These are phyloP conservation scores for Zelleria hepariella DNA, from an alignment of 2,888 invertebrate species.

Conservation along the genomic window DNA sequence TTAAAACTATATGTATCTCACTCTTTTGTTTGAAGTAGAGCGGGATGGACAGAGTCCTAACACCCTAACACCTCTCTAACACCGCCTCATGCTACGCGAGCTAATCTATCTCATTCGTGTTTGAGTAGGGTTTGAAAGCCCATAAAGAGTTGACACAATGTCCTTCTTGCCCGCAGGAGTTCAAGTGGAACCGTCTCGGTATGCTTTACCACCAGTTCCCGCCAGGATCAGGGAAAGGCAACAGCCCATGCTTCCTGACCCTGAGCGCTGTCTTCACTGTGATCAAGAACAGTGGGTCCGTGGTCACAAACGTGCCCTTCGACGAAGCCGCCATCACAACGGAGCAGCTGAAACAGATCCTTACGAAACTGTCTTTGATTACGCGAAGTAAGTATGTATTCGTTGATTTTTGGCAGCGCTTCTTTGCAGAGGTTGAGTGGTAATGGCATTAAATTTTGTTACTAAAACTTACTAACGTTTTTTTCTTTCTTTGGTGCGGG, in stretches of 20 bases:
- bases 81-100: too few species aligned
- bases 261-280: slow-evolving; percentile 76
- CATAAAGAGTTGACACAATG: too few species aligned
- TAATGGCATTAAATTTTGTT: too few species aligned
- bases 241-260: slow-evolving; percentile 85
- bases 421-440: too few species aligned
- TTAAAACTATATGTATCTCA: too few species aligned
- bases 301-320: slow-evolving; percentile 72
- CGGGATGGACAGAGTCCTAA: too few species aligned
- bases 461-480: too few species aligned
- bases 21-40: too few species aligned
- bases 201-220: slow-evolving; percentile 82
- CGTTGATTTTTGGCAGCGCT: slow-evolving; percentile 3
- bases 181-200: slow-evolving; percentile 80
- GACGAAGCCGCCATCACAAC: slow-evolving; percentile 72
- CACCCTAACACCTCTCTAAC: too few species aligned
- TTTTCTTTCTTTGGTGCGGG: too few species aligned
- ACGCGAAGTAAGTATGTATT: slow-evolving; percentile 78
- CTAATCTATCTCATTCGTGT: too few species aligned
- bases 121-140: too few species aligned
- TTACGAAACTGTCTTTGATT: slow-evolving; percentile 73
- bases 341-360: slow-evolving; percentile 66
- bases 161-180: slow-evolving; percentile 60
- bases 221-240: slow-evolving; percentile 72
- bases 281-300: slow-evolving; percentile 55